Base-by-base conservation (phyloP, 2,113 vertebrate species). In the Oceanites oceanicus region DNA sequence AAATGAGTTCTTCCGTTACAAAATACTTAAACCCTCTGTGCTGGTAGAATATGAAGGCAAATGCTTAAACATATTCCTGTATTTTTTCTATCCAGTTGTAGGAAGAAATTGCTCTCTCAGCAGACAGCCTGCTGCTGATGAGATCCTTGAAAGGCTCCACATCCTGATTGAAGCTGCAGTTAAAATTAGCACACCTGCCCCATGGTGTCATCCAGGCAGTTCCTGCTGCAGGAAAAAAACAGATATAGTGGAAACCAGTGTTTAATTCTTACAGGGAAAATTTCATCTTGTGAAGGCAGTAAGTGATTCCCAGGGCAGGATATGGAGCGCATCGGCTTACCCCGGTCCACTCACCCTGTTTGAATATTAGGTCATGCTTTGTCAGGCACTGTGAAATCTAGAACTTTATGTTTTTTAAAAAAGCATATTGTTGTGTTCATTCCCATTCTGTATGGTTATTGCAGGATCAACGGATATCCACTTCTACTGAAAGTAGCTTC, bases 121-220 rank as follows among this genome's bases (percentile, higher is more conserved):
- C 20, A 22, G 53, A 25, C 11, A 79, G 53, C 18, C 44, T 74
- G 70, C 74, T 93, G 74, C 56, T 75, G 19, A 9, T 63, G 63
- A 73, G 62, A 90, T 52, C 70, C 55, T 74, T 86, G 61, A 90
- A 88, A 93, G 59, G 10, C 44, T 94, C 38, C 34, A 29, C 30
- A 77, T 62, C 75, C 75, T 88, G 53, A 86, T 10, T 66, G 67
- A 93, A 80, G 32, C 32, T 76, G 74, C 23, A 34, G 59, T 80
- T 91, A 88, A 91, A 94, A 94, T 92, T 75, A 92, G 65, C 36
- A 53, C 44, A 78, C 67, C 80, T 86, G 77, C 80, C 13, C 40
- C 0, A 0, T 45, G 42, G 49, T 59, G 82, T 92, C 63, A 88
- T 82, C 70, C 66, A 85, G 76, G 14, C 45, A 91, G 76, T 86